Conservation (phyloP, 2,797 vertebrate species). For the Diplodus puntazzo region DNA sequence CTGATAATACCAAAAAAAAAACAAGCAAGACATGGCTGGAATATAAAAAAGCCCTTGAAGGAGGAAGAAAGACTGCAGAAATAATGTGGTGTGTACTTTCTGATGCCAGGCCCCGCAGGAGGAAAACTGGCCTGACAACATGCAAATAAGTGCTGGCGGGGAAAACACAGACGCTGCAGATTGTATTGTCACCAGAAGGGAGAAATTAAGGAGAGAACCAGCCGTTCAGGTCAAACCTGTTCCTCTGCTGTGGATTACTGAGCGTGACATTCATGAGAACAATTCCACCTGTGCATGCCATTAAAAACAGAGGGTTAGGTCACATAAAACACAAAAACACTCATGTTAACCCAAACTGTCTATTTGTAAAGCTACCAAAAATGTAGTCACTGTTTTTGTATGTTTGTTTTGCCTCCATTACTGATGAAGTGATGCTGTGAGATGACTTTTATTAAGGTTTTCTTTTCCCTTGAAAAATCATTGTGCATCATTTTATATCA, state of each 20-base stretch:
- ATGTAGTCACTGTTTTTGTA: background rate
- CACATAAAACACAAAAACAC: background rate
- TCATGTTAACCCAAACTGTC: background rate
- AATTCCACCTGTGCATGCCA: slow-evolving; percentile 5
- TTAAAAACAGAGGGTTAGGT: background rate
- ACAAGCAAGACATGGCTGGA: slow-evolving; percentile 1
- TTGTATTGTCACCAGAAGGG: background rate
- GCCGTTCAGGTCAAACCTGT: slow-evolving; percentile 63
- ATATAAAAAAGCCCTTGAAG: background rate
- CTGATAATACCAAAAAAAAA: background rate
- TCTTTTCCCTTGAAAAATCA: slow-evolving; percentile 42
- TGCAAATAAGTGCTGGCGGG: slow-evolving; percentile 1
- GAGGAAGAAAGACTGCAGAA: background rate
- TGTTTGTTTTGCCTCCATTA: slow-evolving; percentile 28
- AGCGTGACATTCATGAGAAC: slow-evolving; percentile 9
- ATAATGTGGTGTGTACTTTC: background rate
- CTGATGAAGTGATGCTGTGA: slow-evolving; percentile 36
- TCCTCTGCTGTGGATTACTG: slow-evolving; percentile 18
- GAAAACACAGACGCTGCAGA: slow-evolving; percentile 15
- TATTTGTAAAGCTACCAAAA: background rate
- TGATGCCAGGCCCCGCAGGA: slow-evolving; percentile 22
- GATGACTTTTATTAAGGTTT: slow-evolving; percentile 66
- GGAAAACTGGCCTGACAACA: slow-evolving; percentile 36
- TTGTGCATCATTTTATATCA: slow-evolving; percentile 62
- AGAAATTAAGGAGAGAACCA: slow-evolving; percentile 2